These are phyloP conservation scores for Ataeniobius toweri DNA, from an alignment of 2,797 vertebrate species.

Conservation along the genomic window DNA sequence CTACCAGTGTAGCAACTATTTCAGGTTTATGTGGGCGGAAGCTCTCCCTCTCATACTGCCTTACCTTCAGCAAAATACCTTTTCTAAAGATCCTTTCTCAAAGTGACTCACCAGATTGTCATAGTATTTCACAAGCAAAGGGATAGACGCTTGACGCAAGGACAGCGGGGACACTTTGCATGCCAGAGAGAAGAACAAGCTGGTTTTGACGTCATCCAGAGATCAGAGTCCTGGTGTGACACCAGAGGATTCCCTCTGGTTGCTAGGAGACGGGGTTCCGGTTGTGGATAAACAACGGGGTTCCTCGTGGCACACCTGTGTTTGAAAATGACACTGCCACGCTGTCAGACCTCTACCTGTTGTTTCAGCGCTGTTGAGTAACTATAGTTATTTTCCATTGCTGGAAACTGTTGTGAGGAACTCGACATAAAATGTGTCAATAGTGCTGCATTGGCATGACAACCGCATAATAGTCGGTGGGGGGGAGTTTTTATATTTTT, in stretches of 20 bases:
- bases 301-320: conserved; percentile 71
- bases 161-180: conserved; percentile 47
- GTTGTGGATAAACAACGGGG: conserved; percentile 64
- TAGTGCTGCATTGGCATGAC: conserved; percentile 23
- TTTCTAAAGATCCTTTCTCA: conserved; percentile 49
- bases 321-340: conserved; percentile 65
- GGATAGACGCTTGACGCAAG: conserved; percentile 29
- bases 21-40: conserved; percentile 62
- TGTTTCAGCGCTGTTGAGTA: conserved; percentile 64
- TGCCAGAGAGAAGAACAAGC: conserved; percentile 56
- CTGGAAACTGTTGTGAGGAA: conserved; percentile 15
- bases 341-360: conserved; percentile 62
- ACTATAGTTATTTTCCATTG: conserved; percentile 73
- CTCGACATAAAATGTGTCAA: conserved; percentile 41
- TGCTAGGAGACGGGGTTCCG: conserved; percentile 72
- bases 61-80: conserved; percentile 51
- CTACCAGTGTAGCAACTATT: conserved; percentile 47
- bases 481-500: conserved; percentile 35
- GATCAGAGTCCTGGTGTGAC: conserved; percentile 52
- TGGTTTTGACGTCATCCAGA: conserved; percentile 69
- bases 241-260: conserved; percentile 76
- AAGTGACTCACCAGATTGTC: conserved; percentile 59
- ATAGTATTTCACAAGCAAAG: conserved; percentile 59
- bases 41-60: conserved; percentile 33
- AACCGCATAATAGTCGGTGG: conserved; percentile 43